Evolutionary conservation across 2,797 vertebrate species (phyloP).

Genomic region (Rhynchotus rufescens): DNA sequence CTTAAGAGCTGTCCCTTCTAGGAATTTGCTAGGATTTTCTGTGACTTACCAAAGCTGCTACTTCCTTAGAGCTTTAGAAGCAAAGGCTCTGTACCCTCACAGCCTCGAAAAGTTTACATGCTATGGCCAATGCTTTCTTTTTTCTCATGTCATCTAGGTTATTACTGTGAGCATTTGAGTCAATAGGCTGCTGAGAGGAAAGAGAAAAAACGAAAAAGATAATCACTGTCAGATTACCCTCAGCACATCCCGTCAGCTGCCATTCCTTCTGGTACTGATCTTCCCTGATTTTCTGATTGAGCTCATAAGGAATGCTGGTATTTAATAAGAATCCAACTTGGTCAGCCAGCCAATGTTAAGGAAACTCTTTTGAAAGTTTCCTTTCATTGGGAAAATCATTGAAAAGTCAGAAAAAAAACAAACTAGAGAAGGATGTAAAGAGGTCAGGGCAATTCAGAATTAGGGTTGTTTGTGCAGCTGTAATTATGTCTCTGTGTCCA

Average conservation of each 20-base stretch:
- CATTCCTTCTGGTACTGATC: neutral
- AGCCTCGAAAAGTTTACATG: neutral
- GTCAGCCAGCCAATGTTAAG: neutral
- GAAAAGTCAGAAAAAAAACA: neutral
- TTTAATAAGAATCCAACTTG: neutral
- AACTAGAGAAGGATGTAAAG: neutral
- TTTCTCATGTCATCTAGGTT: neutral
- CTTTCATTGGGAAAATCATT: neutral
- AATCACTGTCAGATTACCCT: neutral
- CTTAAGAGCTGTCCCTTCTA: conserved; percentile 19
- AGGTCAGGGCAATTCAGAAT: neutral
- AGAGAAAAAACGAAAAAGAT: neutral
- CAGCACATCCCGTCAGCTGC: neutral
- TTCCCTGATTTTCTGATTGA: neutral
- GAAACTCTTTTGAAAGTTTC: neutral
- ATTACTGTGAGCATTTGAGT: neutral
- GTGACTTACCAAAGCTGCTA: neutral
- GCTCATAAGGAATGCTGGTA: neutral
- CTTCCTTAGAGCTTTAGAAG: neutral
- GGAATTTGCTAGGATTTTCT: conserved; percentile 38
- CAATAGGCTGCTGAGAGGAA: neutral
- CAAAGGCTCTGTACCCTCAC: neutral
- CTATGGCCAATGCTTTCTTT: neutral
- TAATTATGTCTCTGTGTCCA: neutral
- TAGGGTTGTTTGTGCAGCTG: neutral